These are phyloP conservation scores for Coendou prehensilis DNA, from an alignment of 2,797 vertebrate species.

Conservation along the genomic window DNA sequence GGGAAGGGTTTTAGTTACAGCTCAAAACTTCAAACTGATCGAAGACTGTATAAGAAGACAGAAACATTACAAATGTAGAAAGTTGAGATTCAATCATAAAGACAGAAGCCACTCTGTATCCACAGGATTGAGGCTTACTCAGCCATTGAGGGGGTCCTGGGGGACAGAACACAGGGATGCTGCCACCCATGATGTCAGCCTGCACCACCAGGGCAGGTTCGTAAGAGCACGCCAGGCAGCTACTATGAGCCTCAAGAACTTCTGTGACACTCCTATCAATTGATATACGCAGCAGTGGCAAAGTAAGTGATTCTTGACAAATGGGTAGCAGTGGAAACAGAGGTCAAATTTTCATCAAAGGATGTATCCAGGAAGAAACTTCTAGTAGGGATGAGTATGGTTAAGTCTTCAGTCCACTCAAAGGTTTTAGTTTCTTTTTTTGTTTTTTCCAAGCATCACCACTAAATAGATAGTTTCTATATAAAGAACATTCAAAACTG, in stretches of 20 bases:
- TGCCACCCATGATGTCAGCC: not conserved
- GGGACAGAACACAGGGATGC: not conserved
- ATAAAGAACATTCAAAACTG: not conserved
- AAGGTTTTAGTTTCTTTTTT: conserved; percentile 1
- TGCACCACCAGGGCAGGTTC: not conserved
- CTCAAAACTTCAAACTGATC: not conserved
- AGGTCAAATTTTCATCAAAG: not conserved
- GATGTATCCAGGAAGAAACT: conserved; percentile 8
- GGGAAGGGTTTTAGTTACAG: not conserved
- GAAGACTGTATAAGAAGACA: not conserved
- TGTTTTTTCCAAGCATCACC: not conserved
- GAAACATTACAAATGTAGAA: conserved; percentile 27
- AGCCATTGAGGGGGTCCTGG: not conserved
- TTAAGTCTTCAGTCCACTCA: conserved; percentile 73
- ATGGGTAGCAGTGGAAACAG: not conserved
- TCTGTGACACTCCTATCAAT: not conserved
- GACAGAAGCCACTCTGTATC: not conserved
- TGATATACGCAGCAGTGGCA: not conserved
- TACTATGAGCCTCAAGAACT: not conserved
- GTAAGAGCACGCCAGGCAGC: not conserved
- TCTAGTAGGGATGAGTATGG: conserved; percentile 56
- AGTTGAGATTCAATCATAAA: not conserved
- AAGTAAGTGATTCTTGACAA: not conserved
- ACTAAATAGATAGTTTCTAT: conserved; percentile 67
- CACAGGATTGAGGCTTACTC: not conserved